Evolutionary conservation across 2,797 vertebrate genomes (phyloP), one percentile per base, ranked within the genome.

Genomic region (Siniperca obscura): DNA sequence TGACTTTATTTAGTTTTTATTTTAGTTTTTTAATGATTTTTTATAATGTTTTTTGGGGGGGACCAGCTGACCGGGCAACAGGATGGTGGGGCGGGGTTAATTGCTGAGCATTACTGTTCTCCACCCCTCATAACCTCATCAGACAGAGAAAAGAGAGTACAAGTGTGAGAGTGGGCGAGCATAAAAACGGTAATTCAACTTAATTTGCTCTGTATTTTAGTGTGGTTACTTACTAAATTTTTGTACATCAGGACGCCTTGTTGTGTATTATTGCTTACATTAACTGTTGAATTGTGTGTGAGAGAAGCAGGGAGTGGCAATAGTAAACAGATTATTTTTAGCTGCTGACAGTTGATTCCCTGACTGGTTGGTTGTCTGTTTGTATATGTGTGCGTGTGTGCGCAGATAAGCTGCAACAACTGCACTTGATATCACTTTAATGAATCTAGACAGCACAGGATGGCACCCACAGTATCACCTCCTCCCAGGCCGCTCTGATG

Each of bases 301-400:
- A 21, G 36, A 50, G 52, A 22, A 38, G 27, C 61, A 36, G 73
- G 67, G 73, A 27, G 87, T 53, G 71, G 70, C 48, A 4, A 3
- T 42, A n/a, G 65, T 68, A 19, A 79, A 79, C 21, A 27, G 64
- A 8, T 74, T 89, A 92, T 90, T 89, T 90, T 86, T 80, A 86
- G 36, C 78, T 0, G 21, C 52, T 65, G 59, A 64, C 78, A 34
- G 69, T 42, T 30, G 42, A 59, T 27, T 76, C 57, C 30, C 71
- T 17, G 19, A 0, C 38, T 55, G 50, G 2, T 62, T 34, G 59
- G 68, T 71, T 67, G 75, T 78, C 48, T 80, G 67, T 90, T 19
- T 85, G 73, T 82, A 0, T 81, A 16, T 77, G 46, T 85, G 78
- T 19, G 74, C 65, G 72, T 77, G 46, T 85, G 78, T 19, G 74